phyloP scores from a whole-genome alignment of 2,113 vertebrate species.

The Orcinus orca region DNA sequence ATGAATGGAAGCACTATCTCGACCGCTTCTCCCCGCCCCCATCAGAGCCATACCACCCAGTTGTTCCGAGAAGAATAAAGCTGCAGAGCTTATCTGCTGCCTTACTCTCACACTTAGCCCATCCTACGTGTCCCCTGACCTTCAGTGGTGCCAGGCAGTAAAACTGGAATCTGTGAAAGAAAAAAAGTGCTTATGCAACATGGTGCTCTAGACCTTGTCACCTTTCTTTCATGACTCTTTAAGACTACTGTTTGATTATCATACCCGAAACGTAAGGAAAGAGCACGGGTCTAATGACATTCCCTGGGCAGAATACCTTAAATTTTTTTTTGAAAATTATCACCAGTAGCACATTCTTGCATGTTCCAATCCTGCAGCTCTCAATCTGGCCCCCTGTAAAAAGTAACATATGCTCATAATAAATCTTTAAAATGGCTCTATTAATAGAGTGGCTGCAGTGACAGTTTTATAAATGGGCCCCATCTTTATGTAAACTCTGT shows the following conservation, averaged over 20 bases:
- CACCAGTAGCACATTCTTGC: constrained; percentile 62
- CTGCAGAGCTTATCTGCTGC: not conserved
- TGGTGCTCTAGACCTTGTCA: not conserved
- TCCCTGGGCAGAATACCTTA: constrained; percentile 50
- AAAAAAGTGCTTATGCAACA: not conserved
- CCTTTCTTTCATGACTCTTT: not conserved
- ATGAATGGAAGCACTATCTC: not conserved
- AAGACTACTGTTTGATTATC: constrained; percentile 20
- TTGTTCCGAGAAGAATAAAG: not conserved
- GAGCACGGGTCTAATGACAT: not conserved
- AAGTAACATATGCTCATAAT: constrained; percentile 81
- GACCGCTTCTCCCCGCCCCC: not conserved
- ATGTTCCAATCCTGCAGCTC: constrained; percentile 72
- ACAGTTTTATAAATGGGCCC: constrained; percentile 83
- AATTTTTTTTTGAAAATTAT: constrained; percentile 24
- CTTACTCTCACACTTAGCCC: not conserved
- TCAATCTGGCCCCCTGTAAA: constrained; percentile 80
- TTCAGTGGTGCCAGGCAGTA: not conserved
- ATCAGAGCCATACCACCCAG: not conserved
- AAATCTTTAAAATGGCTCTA: constrained; percentile 84
- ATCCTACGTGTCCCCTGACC: not conserved
- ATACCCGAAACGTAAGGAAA: not conserved
- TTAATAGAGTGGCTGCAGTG: constrained; percentile 81
- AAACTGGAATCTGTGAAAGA: not conserved
- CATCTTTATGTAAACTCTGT: constrained; percentile 81